Conservation (phyloP, 2,888 invertebrate genomes). For the Pemphredon lugubris region DNA sequence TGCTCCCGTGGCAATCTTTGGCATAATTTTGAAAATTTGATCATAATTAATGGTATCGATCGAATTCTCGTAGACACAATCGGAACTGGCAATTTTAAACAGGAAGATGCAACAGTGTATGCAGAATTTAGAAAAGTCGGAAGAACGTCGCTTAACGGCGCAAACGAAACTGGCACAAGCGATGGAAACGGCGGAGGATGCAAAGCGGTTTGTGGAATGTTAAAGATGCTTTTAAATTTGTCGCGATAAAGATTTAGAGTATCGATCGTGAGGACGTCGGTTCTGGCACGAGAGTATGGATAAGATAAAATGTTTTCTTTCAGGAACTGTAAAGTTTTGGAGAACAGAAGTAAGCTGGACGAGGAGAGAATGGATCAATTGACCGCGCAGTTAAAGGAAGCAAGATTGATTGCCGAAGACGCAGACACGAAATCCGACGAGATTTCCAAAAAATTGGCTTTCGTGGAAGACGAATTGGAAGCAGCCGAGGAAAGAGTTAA, state of each 20-base stretch:
- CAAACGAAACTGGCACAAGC: constrained; percentile 74
- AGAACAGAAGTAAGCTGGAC: constrained; percentile 85
- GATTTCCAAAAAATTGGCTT: constrained; percentile 86
- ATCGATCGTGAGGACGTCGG: neutral
- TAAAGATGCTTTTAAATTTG: neutral
- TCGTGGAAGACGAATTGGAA: constrained; percentile 87
- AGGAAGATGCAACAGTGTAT: constrained; percentile 77
- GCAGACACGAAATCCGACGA: constrained; percentile 87
- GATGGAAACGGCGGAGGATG: constrained; percentile 75
- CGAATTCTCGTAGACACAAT: constrained; percentile 77
- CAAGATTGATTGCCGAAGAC: constrained; percentile 87
- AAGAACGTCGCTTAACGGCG: constrained; percentile 73
- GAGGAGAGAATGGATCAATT: constrained; percentile 86
- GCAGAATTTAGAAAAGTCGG: constrained; percentile 75
- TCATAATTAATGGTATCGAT: too few relatives aligned
- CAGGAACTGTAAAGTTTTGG: constrained; percentile 86
- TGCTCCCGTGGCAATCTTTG: too few relatives aligned
- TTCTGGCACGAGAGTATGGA: neutral
- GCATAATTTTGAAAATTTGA: too few relatives aligned
- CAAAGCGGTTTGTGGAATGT: constrained; percentile 71
- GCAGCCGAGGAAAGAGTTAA: constrained; percentile 86
- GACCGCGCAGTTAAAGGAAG: constrained; percentile 86
- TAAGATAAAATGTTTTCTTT: constrained; percentile 2
- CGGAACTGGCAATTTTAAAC: constrained; percentile 76
- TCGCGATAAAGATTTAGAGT: neutral